phyloP scores from a whole-genome alignment of 2,113 vertebrate species.

The Raphicerus campestris region DNA sequence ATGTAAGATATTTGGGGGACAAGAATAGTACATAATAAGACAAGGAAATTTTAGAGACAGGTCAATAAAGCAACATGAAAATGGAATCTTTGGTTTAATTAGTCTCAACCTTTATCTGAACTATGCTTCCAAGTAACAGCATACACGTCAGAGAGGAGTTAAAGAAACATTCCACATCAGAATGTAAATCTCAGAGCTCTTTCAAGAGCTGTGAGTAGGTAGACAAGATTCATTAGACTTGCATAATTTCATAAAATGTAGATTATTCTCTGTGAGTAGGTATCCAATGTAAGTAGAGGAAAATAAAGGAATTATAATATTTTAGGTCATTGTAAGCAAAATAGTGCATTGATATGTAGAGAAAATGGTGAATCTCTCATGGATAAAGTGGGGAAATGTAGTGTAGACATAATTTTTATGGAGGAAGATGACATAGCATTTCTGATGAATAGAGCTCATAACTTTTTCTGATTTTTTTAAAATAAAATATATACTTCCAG shows the following conservation, averaged over 20 bases:
- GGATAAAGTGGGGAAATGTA: background rate
- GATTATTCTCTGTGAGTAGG: background rate
- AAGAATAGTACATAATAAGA: background rate
- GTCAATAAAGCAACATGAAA: background rate
- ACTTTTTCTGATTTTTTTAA: background rate
- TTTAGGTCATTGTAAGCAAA: background rate
- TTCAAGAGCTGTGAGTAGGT: background rate
- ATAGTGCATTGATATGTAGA: background rate
- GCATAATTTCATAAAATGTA: background rate
- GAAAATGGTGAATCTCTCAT: background rate
- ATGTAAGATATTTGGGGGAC: background rate
- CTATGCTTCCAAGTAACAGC: background rate
- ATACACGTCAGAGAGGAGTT: background rate
- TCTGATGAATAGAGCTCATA: constrained; percentile 47
- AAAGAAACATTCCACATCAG: background rate
- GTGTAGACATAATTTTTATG: background rate
- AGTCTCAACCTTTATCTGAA: background rate
- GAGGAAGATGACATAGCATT: constrained; percentile 16
- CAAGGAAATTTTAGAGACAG: background rate
- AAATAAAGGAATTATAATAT: background rate
- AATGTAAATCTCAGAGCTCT: background rate
- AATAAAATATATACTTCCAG: background rate
- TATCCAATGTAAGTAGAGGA: background rate
- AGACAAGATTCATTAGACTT: background rate
- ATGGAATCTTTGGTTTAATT: background rate